Percentiles rank a stretch among this genome's conserved stretches.
Conservation (phyloP, 2,113 vertebrate genomes). For the Oryzias celebensis region DNA sequence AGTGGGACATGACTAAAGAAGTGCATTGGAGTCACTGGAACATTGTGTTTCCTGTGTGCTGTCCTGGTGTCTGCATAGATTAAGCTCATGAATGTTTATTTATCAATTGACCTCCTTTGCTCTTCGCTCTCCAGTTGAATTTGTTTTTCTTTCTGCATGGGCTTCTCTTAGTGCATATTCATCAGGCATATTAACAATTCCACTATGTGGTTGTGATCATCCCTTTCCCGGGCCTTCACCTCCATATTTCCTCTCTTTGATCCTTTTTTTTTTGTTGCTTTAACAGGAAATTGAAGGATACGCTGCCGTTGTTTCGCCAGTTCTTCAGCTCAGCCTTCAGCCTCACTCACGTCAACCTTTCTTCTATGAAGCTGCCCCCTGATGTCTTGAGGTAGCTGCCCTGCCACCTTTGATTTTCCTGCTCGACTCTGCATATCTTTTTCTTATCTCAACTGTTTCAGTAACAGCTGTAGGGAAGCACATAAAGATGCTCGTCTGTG, state of each 20-base stretch:
- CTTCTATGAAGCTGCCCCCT: conserved; percentile 82
- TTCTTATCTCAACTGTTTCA: conserved; percentile 3
- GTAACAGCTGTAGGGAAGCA: not conserved
- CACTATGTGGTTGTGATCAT: conserved; percentile 20
- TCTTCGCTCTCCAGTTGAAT: conserved; percentile 25
- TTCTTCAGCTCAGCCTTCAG: conserved; percentile 87
- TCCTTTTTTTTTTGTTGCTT: not conserved
- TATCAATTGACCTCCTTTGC: conserved; percentile 54
- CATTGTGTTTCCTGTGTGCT: conserved; percentile 32
- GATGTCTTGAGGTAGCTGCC: conserved; percentile 82
- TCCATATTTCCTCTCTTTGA: conserved; percentile 8
- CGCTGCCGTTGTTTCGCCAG: conserved; percentile 81
- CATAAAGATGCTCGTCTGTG: not conserved
- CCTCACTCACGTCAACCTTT: conserved; percentile 81
- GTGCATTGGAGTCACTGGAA: conserved; percentile 37
- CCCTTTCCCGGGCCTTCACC: conserved; percentile 1
- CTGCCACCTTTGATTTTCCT: conserved; percentile 1
- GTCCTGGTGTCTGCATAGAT: conserved; percentile 52
- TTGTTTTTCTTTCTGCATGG: conserved; percentile 20
- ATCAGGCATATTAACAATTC: conserved; percentile 33
- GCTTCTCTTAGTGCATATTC: conserved; percentile 17
- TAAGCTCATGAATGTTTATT: conserved; percentile 69
- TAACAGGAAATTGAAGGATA: conserved; percentile 82
- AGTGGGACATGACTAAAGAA: conserved; percentile 46
- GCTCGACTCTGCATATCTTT: conserved; percentile 14